Evolutionary conservation across 37 sponge, comb jelly and placozoan genomes (phyloP), one percentile per base, ranked within the genome.

Genomic region (Halisarca cf. caerulea): DNA sequence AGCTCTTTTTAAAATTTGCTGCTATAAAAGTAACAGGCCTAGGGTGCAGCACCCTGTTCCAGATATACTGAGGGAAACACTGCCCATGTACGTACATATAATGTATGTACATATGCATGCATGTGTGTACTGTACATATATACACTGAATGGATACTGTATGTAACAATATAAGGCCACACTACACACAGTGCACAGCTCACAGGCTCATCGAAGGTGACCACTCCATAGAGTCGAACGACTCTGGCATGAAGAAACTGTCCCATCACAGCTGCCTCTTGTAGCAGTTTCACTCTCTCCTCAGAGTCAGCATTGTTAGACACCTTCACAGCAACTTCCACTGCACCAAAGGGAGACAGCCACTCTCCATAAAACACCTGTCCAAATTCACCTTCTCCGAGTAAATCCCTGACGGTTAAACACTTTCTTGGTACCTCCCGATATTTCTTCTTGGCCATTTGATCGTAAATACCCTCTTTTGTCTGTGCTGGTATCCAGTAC

Each of bases 371-470:
- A 41, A 51, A 68, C 28, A 83, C 84, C 17, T 40, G 24, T 27
- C 84, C 84, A 83, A 83, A 83, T 38, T 83, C 71, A 45, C 84
- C 84, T 23, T 41, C 61, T 23, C 84, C 84, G 2, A 83, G 71
- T n/a, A 37, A 30, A 59, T 60, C 43, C 23, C 2, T 32, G 4
- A 7, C 37, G 2, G 39, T 83, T 18, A 92, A 86, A 51, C 38
- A 0, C 86, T 69, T 36, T 51, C 61, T 59, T 41, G 44, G 59
- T 17, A 92, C 85, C 66, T 86, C 86, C 18, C 80, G 45, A 45
- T 92, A 88, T 64, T 86, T 92, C 80, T 82, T 88, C 58, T 44
- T 23, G 32, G 86, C 38, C n/a, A 92, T 72, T 54, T 92, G 93
- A 37, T 80, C 43, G 40, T 92, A 89, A 35, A 92, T 78, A 32